These are phyloP conservation scores for Solenopsis invicta DNA, from an alignment of 1,140 invertebrate genomes.

Conservation along the genomic window DNA sequence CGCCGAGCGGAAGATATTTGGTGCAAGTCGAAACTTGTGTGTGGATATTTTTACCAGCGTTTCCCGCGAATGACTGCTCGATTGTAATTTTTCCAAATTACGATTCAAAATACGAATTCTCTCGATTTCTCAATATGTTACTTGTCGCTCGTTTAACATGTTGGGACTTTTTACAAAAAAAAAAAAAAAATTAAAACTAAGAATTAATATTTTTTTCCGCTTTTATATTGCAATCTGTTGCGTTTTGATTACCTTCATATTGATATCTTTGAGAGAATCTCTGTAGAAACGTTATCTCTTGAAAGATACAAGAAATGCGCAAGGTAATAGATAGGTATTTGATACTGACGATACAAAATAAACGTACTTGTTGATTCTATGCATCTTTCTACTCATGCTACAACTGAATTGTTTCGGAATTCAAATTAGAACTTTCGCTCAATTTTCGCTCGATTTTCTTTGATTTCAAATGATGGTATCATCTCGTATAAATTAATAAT, in stretches of 20 bases:
- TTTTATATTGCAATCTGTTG: neutral
- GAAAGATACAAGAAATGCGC: neutral
- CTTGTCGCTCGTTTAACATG: neutral
- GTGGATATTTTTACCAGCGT: slow-evolving; percentile 64
- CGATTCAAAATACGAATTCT: neutral
- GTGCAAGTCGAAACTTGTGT: neutral
- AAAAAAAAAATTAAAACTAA: neutral
- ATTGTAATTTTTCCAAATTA: slow-evolving; percentile 28
- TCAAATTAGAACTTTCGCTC: neutral
- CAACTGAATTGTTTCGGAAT: neutral
- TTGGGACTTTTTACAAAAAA: too few relatives aligned
- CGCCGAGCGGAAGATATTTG: neutral
- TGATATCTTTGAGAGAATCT: slow-evolving; percentile 7
- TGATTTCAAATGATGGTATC: neutral
- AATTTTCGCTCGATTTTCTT: slow-evolving; percentile 4
- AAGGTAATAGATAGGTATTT: neutral
- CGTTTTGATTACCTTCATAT: neutral
- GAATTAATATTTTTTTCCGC: neutral
- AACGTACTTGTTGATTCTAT: neutral
- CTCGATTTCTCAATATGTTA: neutral
- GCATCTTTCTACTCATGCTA: too few relatives aligned
- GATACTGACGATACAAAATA: neutral
- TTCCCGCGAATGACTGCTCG: slow-evolving; percentile 21
- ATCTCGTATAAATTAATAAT: neutral
- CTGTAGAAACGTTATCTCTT: neutral